Percentiles rank a stretch among this genome's conserved stretches.
Evolutionary conservation across 2,888 invertebrate species (phyloP).

Genomic region (Papilio protenor): DNA sequence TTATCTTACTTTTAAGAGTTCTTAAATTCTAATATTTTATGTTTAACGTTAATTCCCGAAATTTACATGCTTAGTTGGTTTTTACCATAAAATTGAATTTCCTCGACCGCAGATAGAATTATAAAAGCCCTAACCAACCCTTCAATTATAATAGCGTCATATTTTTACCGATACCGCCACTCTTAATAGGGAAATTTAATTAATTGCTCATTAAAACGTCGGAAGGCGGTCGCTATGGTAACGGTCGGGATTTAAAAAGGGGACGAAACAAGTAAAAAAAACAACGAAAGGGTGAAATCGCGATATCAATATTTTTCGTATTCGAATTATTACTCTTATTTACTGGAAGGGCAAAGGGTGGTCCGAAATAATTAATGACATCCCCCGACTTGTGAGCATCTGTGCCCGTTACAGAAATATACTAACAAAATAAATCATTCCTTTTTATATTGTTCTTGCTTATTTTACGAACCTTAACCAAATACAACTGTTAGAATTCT

Average conservation of each 20-base stretch:
- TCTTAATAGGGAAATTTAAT: conserved; percentile 64
- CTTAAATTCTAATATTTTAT: too few relatives aligned
- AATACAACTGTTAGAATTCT: not conserved
- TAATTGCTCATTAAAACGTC: conserved; percentile 68
- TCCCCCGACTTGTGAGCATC: conserved; percentile 25
- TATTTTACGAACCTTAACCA: conserved; percentile 33
- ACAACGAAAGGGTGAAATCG: conserved; percentile 37
- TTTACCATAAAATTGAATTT: conserved; percentile 20
- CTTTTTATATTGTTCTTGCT: conserved; percentile 41
- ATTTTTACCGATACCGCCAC: conserved; percentile 57
- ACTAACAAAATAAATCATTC: conserved; percentile 34
- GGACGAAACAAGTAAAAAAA: conserved; percentile 47
- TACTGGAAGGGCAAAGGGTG: conserved; percentile 14
- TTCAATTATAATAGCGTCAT: conserved; percentile 57
- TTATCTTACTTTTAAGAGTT: not conserved
- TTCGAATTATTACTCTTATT: conserved; percentile 39
- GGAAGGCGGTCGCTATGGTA: conserved; percentile 53
- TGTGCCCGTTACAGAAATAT: conserved; percentile 11
- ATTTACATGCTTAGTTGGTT: not conserved
- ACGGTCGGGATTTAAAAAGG: conserved; percentile 49
- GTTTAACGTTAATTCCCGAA: not conserved
- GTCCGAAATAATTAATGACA: conserved; percentile 36
- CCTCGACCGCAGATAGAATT: conserved; percentile 33
- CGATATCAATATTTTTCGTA: conserved; percentile 39
- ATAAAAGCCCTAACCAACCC: conserved; percentile 53